Base-by-base conservation (phyloP, 2,888 invertebrate species). In the Dendrolimus houi region DNA sequence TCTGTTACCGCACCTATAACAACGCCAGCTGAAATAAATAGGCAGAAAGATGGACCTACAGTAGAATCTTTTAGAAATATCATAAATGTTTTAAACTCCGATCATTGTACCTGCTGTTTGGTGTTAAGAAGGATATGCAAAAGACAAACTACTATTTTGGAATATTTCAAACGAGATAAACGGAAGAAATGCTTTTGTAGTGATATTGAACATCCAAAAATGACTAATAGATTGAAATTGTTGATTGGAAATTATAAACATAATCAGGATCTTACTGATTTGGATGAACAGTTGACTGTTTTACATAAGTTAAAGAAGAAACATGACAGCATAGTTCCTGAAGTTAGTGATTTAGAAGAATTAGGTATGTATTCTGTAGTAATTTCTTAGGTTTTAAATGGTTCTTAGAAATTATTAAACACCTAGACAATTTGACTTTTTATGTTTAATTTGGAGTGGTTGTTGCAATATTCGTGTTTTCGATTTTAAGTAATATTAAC, bases 91-190 rank as follows among this genome's bases (percentile, higher is more conserved):
- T 29, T 3, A 0, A 53, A 56, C 9, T 13, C 13, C 7, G 63
- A 64, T 41, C 89, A 88, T 57, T 90, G 90, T 52, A 62, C 67
- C 1, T 90, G 89, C 58, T 90, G 90, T 62, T 10, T 71, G 0
- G 47, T 79, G 8, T 52, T 88, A 1, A 77, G 74, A 57, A 81
- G 66, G 47, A 80, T 85, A 47, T 70, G 70, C 8, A 84, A 74
- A 58, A 12, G 58, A 2, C 87, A 86, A 52, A 74, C 73, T 0
- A 47, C 61, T 0, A 85, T 90, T 14, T 81, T 77, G 0, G 87
- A 89, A 52, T 90, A 71, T 64, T 85, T 88, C 56, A 73, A 65
- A 52, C 41, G 61, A 13, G 68, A 60, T 1, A 64, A 29, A n/a
- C 63, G 52, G 29, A 29, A 53, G 0, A 57, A 57, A 9, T 88